A percentile compares a stretch with the other conserved stretches of the same genome.
Evolutionary conservation across 2,888 invertebrate species (phyloP).

Genomic region (Erebia ligea): DNA sequence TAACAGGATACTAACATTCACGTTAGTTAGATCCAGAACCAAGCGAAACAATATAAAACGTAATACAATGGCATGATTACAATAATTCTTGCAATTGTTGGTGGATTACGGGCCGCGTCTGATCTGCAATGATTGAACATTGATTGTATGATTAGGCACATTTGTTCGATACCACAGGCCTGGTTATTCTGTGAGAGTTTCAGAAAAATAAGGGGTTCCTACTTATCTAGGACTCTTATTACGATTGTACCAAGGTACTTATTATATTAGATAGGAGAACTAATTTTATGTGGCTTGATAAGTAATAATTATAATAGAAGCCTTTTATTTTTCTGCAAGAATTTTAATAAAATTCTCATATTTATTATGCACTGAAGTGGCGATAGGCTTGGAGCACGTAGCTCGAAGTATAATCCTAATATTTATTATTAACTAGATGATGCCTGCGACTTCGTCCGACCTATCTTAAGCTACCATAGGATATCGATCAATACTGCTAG

Average conservation of each 20-base stretch:
- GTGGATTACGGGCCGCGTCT: constrained; percentile 53
- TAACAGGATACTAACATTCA: constrained; percentile 11
- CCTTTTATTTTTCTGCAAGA: background rate
- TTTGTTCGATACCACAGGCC: constrained; percentile 25
- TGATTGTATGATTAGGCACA: constrained; percentile 50
- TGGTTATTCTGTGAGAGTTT: constrained; percentile 29
- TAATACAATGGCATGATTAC: constrained; percentile 59
- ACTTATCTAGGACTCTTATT: background rate
- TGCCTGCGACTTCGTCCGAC: no score
- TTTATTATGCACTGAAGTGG: no score
- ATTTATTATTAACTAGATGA: no score
- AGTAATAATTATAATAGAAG: background rate
- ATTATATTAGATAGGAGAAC: background rate
- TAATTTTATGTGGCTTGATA: background rate
- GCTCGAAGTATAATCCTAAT: no score
- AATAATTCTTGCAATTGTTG: constrained; percentile 60
- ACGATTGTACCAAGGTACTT: background rate
- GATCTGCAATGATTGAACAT: constrained; percentile 55
- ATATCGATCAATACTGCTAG: no score
- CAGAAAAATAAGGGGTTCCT: constrained; percentile 15
- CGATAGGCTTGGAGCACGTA: no score
- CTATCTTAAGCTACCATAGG: no score
- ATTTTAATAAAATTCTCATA: background rate
- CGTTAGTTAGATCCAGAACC: constrained; percentile 41
- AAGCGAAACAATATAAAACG: constrained; percentile 59